These are phyloP conservation scores for Gandaritis pyraliata DNA, from an alignment of 2,888 invertebrate species.

Conservation along the genomic window DNA sequence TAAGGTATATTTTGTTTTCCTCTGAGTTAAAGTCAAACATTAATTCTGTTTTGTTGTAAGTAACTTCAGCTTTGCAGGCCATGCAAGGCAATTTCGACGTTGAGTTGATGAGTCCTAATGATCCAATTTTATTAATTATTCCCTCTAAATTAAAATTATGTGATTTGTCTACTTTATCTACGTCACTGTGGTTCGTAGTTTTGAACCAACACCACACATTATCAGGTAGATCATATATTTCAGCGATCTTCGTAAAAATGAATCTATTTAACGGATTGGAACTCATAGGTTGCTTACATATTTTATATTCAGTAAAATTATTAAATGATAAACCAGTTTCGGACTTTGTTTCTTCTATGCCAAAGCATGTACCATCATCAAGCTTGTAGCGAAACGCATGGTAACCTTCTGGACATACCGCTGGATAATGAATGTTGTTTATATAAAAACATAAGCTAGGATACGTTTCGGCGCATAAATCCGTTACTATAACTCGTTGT, in stretches of 20 bases:
- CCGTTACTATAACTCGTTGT: slow-evolving; percentile 54
- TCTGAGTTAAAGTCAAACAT: slow-evolving; percentile 62
- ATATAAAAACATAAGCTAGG: slow-evolving; percentile 73
- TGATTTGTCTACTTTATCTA: slow-evolving; percentile 21
- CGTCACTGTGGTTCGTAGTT: slow-evolving; percentile 26
- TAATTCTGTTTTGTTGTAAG: slow-evolving; percentile 61
- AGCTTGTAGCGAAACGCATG: slow-evolving; percentile 65
- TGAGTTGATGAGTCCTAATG: slow-evolving; percentile 54
- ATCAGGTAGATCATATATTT: slow-evolving; percentile 50
- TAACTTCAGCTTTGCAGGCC: slow-evolving; percentile 68
- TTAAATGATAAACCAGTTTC: slow-evolving; percentile 54
- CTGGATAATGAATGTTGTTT: slow-evolving; percentile 64
- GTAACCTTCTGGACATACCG: slow-evolving; percentile 70
- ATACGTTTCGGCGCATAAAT: slow-evolving; percentile 58
- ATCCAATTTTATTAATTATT: slow-evolving; percentile 65
- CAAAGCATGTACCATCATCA: slow-evolving; percentile 67
- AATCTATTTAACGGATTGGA: slow-evolving; percentile 56
- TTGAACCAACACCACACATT: slow-evolving; percentile 70
- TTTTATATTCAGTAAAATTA: slow-evolving; percentile 53
- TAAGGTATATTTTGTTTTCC: slow-evolving; percentile 69
- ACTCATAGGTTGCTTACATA: slow-evolving; percentile 63
- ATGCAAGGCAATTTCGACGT: slow-evolving; percentile 60
- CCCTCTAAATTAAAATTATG: slow-evolving; percentile 44
- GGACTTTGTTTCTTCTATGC: slow-evolving; percentile 60
- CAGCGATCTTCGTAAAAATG: slow-evolving; percentile 67